Evolutionary conservation across 2,888 invertebrate species (phyloP).

Genomic region (Drosophila falleni): DNA sequence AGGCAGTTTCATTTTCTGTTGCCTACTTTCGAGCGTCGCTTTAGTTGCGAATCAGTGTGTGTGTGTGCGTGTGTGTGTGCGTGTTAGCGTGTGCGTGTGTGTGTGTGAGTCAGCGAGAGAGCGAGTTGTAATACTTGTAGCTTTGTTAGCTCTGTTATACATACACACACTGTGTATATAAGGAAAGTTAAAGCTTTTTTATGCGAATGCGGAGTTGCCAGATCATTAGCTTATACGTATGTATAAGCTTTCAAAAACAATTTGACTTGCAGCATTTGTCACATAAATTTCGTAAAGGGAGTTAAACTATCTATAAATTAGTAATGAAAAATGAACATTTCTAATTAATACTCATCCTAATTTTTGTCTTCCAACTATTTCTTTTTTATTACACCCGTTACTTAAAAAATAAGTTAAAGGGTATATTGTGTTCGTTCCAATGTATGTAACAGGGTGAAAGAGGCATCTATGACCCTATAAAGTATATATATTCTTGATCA

Average conservation of each 20-base stretch:
- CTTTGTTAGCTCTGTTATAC: slow-evolving; percentile 72
- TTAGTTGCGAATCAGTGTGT: slow-evolving; percentile 16
- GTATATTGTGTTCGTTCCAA: too few species aligned
- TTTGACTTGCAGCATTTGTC: too few species aligned
- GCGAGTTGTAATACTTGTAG: slow-evolving; percentile 55
- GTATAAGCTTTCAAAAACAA: background rate
- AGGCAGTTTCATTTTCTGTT: slow-evolving; percentile 62
- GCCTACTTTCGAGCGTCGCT: slow-evolving; percentile 71
- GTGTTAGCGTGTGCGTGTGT: slow-evolving; percentile 16
- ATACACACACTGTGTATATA: slow-evolving; percentile 50
- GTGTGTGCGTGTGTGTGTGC: slow-evolving; percentile 10
- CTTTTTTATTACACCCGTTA: too few species aligned
- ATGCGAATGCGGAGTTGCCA: slow-evolving; percentile 63
- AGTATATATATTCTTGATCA: too few species aligned
- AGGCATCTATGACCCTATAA: too few species aligned
- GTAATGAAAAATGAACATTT: too few species aligned
- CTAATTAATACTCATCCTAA: too few species aligned
- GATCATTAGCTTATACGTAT: slow-evolving; percentile 24
- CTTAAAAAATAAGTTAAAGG: too few species aligned
- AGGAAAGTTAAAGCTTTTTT: slow-evolving; percentile 35
- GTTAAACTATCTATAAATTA: too few species aligned
- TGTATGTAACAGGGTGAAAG: too few species aligned
- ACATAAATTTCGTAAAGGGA: too few species aligned
- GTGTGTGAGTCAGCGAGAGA: slow-evolving; percentile 18
- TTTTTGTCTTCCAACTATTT: too few species aligned